Percentiles rank a stretch among this genome's conserved stretches.
These are phyloP conservation scores for Callyntrura sp. DNA, from an alignment of 2,888 invertebrate species.

Conservation along the genomic window DNA sequence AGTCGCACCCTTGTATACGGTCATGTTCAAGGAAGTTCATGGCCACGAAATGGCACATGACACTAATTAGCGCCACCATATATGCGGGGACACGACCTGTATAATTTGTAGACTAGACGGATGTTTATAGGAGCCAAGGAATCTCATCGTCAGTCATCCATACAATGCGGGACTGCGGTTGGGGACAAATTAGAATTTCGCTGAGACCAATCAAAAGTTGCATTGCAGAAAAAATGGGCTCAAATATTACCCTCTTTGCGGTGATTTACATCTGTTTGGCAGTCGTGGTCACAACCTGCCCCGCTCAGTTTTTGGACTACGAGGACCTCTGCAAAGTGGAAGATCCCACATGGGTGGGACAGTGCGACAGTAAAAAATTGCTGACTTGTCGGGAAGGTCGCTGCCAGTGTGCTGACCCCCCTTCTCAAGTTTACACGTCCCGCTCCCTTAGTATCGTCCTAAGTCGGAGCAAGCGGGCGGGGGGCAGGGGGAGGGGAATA, in stretches of 20 bases:
- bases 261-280: slow-evolving; percentile 17
- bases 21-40: too few relatives aligned
- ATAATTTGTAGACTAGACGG: too few relatives aligned
- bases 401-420: slow-evolving; percentile 66
- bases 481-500: slow-evolving; percentile 45
- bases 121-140: too few relatives aligned
- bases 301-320: background rate
- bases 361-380: slow-evolving; percentile 38
- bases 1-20: too few relatives aligned
- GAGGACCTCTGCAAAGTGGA: slow-evolving; percentile 57
- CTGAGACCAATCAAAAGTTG: too few relatives aligned
- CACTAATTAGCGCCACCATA: too few relatives aligned
- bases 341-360: slow-evolving; percentile 47
- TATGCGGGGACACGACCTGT: too few relatives aligned
- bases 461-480: slow-evolving; percentile 30
- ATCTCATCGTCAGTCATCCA: too few relatives aligned
- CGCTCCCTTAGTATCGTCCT: slow-evolving; percentile 19
- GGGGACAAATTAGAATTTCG: too few relatives aligned
- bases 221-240: slow-evolving; percentile 2
- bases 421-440: slow-evolving; percentile 53
- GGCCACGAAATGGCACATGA: too few relatives aligned
- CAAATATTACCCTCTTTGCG: slow-evolving; percentile 5
- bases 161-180: too few relatives aligned
- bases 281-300: background rate
- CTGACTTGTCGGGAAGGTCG: slow-evolving; percentile 49